Conservation (phyloP, 2,797 vertebrate species). For the Cheirogaleus major region DNA sequence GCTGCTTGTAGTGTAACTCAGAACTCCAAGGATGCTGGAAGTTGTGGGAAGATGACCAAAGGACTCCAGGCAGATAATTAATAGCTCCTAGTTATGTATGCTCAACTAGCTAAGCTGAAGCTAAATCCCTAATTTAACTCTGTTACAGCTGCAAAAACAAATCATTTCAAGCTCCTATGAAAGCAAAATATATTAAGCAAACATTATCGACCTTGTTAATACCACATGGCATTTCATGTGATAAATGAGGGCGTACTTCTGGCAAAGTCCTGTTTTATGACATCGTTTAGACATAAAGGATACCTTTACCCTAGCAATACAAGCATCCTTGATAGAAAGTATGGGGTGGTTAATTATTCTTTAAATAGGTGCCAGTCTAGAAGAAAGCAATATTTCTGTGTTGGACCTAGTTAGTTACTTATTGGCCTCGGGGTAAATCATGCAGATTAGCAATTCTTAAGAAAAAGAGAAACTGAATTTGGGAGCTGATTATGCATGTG, state of each 20-base stretch:
- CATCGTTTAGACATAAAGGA: constrained; percentile 67
- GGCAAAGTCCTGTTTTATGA: constrained; percentile 70
- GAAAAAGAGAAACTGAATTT: constrained; percentile 49
- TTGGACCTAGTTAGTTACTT: constrained; percentile 53
- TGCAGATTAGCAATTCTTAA: constrained; percentile 42
- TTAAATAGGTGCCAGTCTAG: constrained; percentile 54
- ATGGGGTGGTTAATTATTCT: constrained; percentile 71
- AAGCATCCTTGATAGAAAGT: constrained; percentile 73
- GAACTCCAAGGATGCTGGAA: constrained; percentile 26
- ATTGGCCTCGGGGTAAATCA: constrained; percentile 46
- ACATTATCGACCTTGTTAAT: constrained; percentile 75
- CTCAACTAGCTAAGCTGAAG: constrained; percentile 62
- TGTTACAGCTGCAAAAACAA: constrained; percentile 80
- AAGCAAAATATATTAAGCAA: constrained; percentile 79
- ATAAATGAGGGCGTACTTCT: constrained; percentile 74
- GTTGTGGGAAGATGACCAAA: constrained; percentile 61
- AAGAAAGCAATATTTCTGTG: constrained; percentile 63
- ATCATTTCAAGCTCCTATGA: constrained; percentile 73
- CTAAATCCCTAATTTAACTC: constrained; percentile 77
- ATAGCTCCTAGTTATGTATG: constrained; percentile 68
- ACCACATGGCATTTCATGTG: constrained; percentile 75
- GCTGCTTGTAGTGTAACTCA: not conserved
- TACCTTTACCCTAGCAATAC: constrained; percentile 74
- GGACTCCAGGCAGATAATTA: constrained; percentile 66
- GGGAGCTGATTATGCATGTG: not conserved